phyloP scores from a whole-genome alignment of 2,113 vertebrate species.

The Campylomormyrus numenius region DNA sequence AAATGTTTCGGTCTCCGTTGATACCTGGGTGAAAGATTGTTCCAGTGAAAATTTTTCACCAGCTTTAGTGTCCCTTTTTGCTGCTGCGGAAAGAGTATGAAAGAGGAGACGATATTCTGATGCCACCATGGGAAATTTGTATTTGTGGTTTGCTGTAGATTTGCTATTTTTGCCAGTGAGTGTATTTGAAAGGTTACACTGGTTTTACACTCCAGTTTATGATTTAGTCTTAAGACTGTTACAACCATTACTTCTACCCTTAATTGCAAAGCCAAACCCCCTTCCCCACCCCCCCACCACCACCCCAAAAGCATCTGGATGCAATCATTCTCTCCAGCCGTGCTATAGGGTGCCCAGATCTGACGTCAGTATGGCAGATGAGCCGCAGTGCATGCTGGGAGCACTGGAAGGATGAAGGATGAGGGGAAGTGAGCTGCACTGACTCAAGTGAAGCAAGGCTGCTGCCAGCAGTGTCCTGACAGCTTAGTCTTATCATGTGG shows the following conservation, averaged over 20 bases:
- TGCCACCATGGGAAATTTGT: not conserved
- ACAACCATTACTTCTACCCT: not conserved
- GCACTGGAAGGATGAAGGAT: not conserved
- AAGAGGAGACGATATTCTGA: not conserved
- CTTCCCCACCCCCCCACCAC: not conserved
- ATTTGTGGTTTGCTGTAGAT: not conserved
- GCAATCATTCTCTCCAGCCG: conserved; percentile 1
- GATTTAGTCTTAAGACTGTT: not conserved
- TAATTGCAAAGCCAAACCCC: not conserved
- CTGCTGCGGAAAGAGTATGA: not conserved
- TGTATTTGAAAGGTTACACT: not conserved
- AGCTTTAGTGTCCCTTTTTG: not conserved
- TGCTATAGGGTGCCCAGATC: not conserved
- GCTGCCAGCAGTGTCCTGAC: not conserved
- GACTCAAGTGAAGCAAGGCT: conserved; percentile 1
- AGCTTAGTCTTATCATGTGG: not conserved
- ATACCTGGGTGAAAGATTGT: not conserved
- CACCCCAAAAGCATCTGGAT: not conserved
- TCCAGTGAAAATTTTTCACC: not conserved
- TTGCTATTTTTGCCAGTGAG: not conserved
- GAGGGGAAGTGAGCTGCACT: not conserved
- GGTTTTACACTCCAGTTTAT: not conserved
- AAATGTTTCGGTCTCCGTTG: not conserved
- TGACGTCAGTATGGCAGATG: conserved; percentile 2
- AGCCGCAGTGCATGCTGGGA: conserved; percentile 15